Base-by-base conservation (phyloP, 2,888 invertebrate genomes). In the Malthinus flaveolus region DNA sequence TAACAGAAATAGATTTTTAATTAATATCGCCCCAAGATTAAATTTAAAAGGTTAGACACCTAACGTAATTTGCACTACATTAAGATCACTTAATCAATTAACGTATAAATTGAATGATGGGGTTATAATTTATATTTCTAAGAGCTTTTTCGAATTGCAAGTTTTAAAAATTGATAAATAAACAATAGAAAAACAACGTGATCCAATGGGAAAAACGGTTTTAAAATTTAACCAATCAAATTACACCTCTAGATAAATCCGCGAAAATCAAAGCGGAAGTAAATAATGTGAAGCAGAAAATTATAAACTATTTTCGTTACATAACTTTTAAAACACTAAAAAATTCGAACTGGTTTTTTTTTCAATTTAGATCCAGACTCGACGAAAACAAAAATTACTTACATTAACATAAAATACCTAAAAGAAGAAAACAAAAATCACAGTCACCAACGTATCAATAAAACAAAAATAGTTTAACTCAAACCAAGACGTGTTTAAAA, bases 401-500 rank as follows among this genome's bases (percentile, higher is more conserved):
- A 59, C 54, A 51, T 33, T 31, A 50, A 42, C n/a, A 55, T 45
- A 54, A 49, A 59, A 34, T 13, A 50, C 46, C 44, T 34, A 37
- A 15, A 49, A 46, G 34, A 34, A 42, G 49, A 49, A 23, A 49
- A 32, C 49, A 50, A 49, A 50, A 49, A 60, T 60, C 56, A 60
- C 60, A 60, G 56, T 48, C 56, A 60, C 56, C 44, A 13, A 46
- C 46, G 39, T 32, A 39, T 44, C 32, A 45, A 42, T 47, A 56
- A 36, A 31, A 12, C 6, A 50, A 56, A 33, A 12, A 48, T 15
- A n/a, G 15, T 31, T 13, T 48, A 48, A 32, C 46, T 15, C 36
- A 47, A 23, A 32, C 35, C 13, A 23, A 12, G 15, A 23, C 9
- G n/a, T 42, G 39, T 42, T 12, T 42, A 42, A 42, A 42, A 42